Base-by-base conservation (phyloP, 2,113 vertebrate species). In the Trochalopteron elliotii region DNA sequence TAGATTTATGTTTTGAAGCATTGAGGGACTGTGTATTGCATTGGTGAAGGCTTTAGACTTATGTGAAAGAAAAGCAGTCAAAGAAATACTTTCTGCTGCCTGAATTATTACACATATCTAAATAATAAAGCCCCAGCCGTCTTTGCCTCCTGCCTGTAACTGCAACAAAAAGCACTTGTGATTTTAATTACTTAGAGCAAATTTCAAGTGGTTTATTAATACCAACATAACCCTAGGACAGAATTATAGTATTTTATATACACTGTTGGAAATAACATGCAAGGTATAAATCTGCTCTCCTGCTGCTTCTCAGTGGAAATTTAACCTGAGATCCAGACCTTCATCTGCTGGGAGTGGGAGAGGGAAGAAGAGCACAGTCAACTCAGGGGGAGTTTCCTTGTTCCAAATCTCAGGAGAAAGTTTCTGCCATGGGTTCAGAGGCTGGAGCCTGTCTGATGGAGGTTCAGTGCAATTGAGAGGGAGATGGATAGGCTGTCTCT, bases 171-270 rank as follows among this genome's bases (percentile, higher is more conserved):
- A 40, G 44, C 81, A 67, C 83, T 92, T 83, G 71, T 81, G 60
- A 78, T 90, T 92, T 94, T 96, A 94, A 94, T 96, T 88, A 84
- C 83, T 77, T 80, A 64, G 55, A 93, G 55, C 56, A 93, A 96
- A 92, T 88, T 88, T 93, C 76, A 92, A 93, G 80, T 89, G 88
- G 67, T 90, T 92, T 96, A 68, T 93, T 95, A 93, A 70, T 76
- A 86, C 45, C 72, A 96, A 87, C 92, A 95, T 45, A 95, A 89
- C 92, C 60, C 44, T 83, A 83, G 92, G 90, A 94, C 49, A 81
- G 89, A 95, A 94, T 95, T 93, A 84, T 17, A 75, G 47, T 67
- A 39, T 61, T 89, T 94, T 90, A 78, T 78, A 49, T 59, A 60
- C 39, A 71, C 39, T 81, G 45, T 33, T 89, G 80, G 76, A 93